Conservation (phyloP, 2,888 invertebrate genomes). For the Drosophila melanosoma region DNA sequence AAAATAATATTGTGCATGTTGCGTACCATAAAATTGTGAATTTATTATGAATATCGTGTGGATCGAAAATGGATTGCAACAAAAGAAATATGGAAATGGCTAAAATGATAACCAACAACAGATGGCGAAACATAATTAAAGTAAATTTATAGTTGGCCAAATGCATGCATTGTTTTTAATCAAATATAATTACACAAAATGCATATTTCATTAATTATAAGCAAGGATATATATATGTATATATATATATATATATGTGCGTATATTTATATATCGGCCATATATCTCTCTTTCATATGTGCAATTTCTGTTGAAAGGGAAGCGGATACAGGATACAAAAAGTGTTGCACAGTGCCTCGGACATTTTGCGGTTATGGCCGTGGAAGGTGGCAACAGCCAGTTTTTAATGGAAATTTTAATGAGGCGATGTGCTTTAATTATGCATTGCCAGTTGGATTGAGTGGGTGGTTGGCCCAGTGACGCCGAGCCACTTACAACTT, state of each 20-base stretch:
- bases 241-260: slow-evolving; percentile 8
- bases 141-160: slow-evolving; percentile 51
- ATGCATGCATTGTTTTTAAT: slow-evolving; percentile 65
- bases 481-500: slow-evolving; percentile 68
- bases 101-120: slow-evolving; percentile 15
- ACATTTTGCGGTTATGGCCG: slow-evolving; percentile 35
- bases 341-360: slow-evolving; percentile 20
- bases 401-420: slow-evolving; percentile 81
- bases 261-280: background rate
- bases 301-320: slow-evolving; percentile 4
- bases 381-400: slow-evolving; percentile 23
- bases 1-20: slow-evolving; percentile 16
- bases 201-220: slow-evolving; percentile 69
- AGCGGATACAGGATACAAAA: slow-evolving; percentile 12
- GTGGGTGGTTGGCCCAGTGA: slow-evolving; percentile 32
- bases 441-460: slow-evolving; percentile 49
- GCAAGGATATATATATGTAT: slow-evolving; percentile 10
- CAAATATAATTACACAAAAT: slow-evolving; percentile 70
- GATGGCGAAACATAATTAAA: slow-evolving; percentile 57
- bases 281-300: background rate
- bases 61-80: slow-evolving; percentile 33
- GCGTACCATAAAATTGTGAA: slow-evolving; percentile 33
- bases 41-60: slow-evolving; percentile 52
- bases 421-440: slow-evolving; percentile 75
- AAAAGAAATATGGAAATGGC: slow-evolving; percentile 24